Percentiles rank a stretch among this genome's conserved stretches.
phyloP scores from a whole-genome alignment of 2,888 invertebrate species.

The Leptopilina myrica region DNA sequence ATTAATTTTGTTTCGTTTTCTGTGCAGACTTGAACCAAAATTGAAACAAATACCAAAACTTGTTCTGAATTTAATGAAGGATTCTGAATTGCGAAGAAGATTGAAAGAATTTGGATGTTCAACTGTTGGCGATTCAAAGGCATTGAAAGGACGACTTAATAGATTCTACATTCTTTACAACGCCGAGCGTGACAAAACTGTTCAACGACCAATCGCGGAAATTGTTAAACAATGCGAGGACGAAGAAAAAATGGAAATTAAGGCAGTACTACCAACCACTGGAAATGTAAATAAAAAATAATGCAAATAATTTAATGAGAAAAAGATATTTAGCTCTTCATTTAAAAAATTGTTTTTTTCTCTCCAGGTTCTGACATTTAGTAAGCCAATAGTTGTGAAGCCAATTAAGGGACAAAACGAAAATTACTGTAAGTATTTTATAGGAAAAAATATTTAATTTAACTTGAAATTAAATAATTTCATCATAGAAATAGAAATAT shows the following conservation, averaged over 20 bases:
- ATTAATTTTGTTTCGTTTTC: too few relatives aligned
- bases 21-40: constrained; percentile 62
- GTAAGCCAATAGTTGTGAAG: constrained; percentile 66
- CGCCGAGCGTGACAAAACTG: constrained; percentile 77
- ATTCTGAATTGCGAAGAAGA: constrained; percentile 75
- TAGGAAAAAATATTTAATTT: constrained; percentile 12
- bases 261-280: constrained; percentile 50
- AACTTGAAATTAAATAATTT: too few relatives aligned
- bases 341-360: constrained; percentile 34
- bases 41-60: constrained; percentile 77
- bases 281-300: constrained; percentile 13
- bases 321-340: too few relatives aligned
- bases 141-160: constrained; percentile 72
- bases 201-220: constrained; percentile 74
- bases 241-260: constrained; percentile 73
- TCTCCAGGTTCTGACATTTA: constrained; percentile 59
- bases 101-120: constrained; percentile 77
- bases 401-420: constrained; percentile 72
- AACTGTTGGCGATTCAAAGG: constrained; percentile 75
- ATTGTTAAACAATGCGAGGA: constrained; percentile 74
- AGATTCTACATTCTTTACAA: constrained; percentile 75
- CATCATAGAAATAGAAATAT: too few relatives aligned
- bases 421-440: constrained; percentile 72
- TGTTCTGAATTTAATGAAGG: constrained; percentile 77
- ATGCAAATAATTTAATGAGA: too few relatives aligned